phyloP scores from a whole-genome alignment of 1,140 invertebrate genomes.

The Drosophila oshimai region DNA sequence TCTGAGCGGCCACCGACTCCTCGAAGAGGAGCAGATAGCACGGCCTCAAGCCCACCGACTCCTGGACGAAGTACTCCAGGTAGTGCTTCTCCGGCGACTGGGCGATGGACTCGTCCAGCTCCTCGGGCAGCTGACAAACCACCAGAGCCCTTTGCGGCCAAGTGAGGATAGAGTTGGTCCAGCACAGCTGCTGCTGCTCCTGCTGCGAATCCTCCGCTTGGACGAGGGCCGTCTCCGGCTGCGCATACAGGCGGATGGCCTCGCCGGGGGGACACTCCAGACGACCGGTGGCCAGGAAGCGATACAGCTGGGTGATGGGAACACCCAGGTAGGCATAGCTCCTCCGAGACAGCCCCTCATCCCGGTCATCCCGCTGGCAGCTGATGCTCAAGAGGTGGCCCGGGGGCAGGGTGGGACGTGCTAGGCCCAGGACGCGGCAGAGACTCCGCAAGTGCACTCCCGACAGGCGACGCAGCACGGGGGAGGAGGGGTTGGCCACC shows the following conservation, averaged over 20 bases:
- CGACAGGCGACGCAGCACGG: slow-evolving; percentile 13
- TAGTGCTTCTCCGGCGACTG: not conserved
- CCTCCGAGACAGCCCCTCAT: no score
- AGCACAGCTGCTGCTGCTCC: not conserved
- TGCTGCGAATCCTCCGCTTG: not conserved
- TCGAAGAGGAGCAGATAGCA: slow-evolving; percentile 7
- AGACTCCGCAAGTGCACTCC: not conserved
- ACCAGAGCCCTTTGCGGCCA: slow-evolving; percentile 15
- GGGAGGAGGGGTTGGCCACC: slow-evolving; percentile 1
- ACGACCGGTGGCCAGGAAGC: slow-evolving; percentile 14
- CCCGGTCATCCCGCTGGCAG: not conserved
- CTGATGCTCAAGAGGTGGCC: slow-evolving; percentile 10
- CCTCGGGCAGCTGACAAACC: slow-evolving; percentile 20
- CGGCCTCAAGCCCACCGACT: not conserved
- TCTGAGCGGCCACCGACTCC: not conserved
- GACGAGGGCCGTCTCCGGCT: slow-evolving; percentile 11
- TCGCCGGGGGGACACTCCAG: not conserved
- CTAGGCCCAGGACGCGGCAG: slow-evolving; percentile 2
- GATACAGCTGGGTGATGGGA: slow-evolving; percentile 15
- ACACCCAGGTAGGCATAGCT: slow-evolving; percentile 19
- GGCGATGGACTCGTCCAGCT: not conserved
- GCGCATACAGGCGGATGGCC: slow-evolving; percentile 9
- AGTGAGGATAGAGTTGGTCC: slow-evolving; percentile 8
- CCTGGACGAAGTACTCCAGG: slow-evolving; percentile 2
- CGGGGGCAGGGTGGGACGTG: not conserved